Evolutionary conservation across 2,797 vertebrate genomes (phyloP).

Genomic region (Phyllotis vaccarum): DNA sequence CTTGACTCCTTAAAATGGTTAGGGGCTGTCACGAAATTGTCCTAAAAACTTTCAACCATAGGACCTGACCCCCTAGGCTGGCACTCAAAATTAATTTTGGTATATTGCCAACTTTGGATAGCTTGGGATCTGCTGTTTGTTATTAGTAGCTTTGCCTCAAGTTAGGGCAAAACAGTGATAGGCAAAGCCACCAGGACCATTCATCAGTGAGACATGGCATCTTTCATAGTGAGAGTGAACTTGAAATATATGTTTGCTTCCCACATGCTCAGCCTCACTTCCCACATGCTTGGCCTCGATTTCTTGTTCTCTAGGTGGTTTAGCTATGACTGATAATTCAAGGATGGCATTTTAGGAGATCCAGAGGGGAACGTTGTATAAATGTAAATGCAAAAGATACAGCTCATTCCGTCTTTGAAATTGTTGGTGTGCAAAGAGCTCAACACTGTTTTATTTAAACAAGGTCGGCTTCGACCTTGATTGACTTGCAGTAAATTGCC

Average conservation of each 20-base stretch:
- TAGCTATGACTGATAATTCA: conserved; percentile 86
- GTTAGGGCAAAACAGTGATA: conserved; percentile 42
- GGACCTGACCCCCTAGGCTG: neutral
- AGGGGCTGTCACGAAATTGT: neutral
- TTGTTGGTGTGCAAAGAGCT: conserved; percentile 90
- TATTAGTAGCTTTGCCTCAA: conserved; percentile 33
- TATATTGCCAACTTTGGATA: conserved; percentile 57
- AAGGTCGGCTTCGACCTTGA: conserved; percentile 91
- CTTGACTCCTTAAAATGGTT: neutral
- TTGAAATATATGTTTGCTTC: conserved; percentile 73
- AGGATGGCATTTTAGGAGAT: conserved; percentile 84
- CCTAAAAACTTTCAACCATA: conserved; percentile 3
- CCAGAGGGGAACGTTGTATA: conserved; percentile 83
- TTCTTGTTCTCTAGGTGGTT: conserved; percentile 77
- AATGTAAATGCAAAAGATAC: conserved; percentile 91
- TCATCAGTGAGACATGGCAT: conserved; percentile 65
- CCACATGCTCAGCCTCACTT: conserved; percentile 77
- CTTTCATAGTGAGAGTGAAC: conserved; percentile 73
- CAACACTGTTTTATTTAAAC: conserved; percentile 92
- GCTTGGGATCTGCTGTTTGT: conserved; percentile 45
- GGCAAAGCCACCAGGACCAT: conserved; percentile 53
- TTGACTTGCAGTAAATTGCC: conserved; percentile 93
- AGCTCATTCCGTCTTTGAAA: conserved; percentile 90
- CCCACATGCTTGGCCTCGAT: conserved; percentile 74
- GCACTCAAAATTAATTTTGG: conserved; percentile 62